Base-by-base conservation (phyloP, 2,113 vertebrate genomes). In the Ophthalmolycus amberensis region DNA sequence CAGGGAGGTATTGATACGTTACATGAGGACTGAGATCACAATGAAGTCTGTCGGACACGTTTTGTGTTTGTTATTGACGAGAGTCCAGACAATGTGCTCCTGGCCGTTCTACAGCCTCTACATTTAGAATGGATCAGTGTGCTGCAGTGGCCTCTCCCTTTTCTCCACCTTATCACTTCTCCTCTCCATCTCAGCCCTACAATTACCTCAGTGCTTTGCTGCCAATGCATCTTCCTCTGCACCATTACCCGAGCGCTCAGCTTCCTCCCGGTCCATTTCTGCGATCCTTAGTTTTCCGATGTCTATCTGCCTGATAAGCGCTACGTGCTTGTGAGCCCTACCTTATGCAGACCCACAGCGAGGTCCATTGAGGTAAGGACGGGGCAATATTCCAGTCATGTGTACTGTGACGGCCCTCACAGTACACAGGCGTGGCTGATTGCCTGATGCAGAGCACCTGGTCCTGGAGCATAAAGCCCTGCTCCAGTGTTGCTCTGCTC, bases 231-330 rank as follows among this genome's bases (percentile, higher is more conserved):
- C 87, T 84, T 79, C 65, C 70, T 59, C 76, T 37, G 27, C 87
- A 78, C 77, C 88, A 78, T 90, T 85, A 90, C 75, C 79, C 71
- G 70, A 83, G 79, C 66, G 82, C 77, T 85, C 71, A 16, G 75
- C 85, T 72, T 73, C 65, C 84, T 85, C 83, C 56, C 38, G 14
- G 63, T 88, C 84, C 64, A 86, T 89, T 88, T 89, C 79, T 81
- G 82, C 27, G 5, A 82, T 81, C 73, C 80, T 82, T 72, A 84
- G 58, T 65, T 78, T 70, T 83, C 80, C 22, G 82, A 90, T 91
- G 83, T 89, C 63, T 84, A 90, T 91, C 82, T 87, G 76, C 48
- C 88, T 75, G 84, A 92, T 91, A 92, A 91, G 79, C 78, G 69
- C 77, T 64, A 72, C 44, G 69, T 81, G 78, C 60, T 67, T 25